Percentiles rank a stretch among this genome's conserved stretches.
Conservation (phyloP, 2,888 invertebrate species). For the Bombylius discolor region DNA sequence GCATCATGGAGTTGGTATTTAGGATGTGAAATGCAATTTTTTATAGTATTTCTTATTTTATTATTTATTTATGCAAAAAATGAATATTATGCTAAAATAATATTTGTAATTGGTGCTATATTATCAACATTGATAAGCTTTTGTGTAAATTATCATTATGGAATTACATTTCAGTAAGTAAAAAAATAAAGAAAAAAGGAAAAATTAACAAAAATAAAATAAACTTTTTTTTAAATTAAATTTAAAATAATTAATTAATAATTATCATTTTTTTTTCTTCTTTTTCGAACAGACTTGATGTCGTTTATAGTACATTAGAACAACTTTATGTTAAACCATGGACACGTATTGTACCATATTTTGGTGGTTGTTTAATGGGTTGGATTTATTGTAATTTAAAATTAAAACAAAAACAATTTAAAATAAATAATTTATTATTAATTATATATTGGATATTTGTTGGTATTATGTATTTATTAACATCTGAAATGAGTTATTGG, state of each 20-base stretch:
- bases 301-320: slow-evolving; percentile 23
- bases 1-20: slow-evolving; percentile 28
- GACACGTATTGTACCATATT: slow-evolving; percentile 24
- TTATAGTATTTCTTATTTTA: slow-evolving; percentile 19
- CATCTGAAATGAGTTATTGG: slow-evolving; percentile 27
- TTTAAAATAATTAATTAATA: not conserved
- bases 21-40: slow-evolving; percentile 27
- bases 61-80: slow-evolving; percentile 22
- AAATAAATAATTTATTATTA: slow-evolving; percentile 8
- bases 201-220: not conserved
- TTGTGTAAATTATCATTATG: slow-evolving; percentile 21
- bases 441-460: slow-evolving; percentile 22
- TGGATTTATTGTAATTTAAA: slow-evolving; percentile 16
- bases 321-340: slow-evolving; percentile 25
- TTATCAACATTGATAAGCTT: slow-evolving; percentile 19
- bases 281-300: slow-evolving; percentile 19
- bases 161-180: slow-evolving; percentile 27
- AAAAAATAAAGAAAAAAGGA: not conserved
- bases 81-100: slow-evolving; percentile 18
- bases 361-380: slow-evolving; percentile 24
- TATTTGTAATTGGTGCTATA: slow-evolving; percentile 17
- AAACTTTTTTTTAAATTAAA: not conserved
- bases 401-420: not conserved
- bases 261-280: not conserved
- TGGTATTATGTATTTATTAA: slow-evolving; percentile 18